These are phyloP conservation scores for Lichenostomus cassidix DNA, from an alignment of 2,113 vertebrate genomes.

Conservation along the genomic window DNA sequence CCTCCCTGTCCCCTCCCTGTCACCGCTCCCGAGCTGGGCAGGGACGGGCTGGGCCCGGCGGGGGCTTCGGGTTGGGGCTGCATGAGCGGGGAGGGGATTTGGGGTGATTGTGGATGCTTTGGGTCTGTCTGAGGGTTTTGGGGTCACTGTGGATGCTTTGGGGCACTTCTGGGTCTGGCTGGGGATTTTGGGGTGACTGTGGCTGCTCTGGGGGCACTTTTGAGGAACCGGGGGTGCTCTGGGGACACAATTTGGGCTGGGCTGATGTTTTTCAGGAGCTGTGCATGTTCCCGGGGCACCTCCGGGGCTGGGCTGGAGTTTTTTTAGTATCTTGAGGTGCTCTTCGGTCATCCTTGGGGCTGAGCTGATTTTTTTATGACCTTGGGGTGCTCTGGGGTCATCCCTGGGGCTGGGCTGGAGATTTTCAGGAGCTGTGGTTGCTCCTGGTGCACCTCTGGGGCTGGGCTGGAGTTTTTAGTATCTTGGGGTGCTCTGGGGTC, in stretches of 20 bases:
- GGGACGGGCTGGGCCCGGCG: neutral
- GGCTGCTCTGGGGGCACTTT: too few species aligned
- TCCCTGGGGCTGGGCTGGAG: neutral
- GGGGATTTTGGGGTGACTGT: too few species aligned
- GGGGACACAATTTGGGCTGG: neutral
- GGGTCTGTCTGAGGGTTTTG: too few species aligned
- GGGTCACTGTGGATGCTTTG: too few species aligned
- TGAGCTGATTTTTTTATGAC: too few species aligned
- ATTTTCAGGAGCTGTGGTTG: neutral
- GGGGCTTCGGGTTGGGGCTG: neutral
- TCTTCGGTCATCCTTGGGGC: too few species aligned
- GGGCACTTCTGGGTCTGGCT: too few species aligned
- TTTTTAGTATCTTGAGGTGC: too few species aligned
- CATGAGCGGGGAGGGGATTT: neutral
- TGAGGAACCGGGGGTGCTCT: rapidly evolving
- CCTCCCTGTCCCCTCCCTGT: neutral
- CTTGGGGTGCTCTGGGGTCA: neutral
- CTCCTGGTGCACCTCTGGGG: neutral
- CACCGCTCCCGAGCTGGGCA: neutral
- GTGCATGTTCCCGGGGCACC: too few species aligned
- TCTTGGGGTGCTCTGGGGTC: neutral
- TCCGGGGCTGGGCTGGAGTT: too few species aligned
- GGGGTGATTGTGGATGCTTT: too few species aligned
- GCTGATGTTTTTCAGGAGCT: neutral
- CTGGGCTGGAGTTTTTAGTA: neutral